Percentiles rank a stretch among this genome's conserved stretches.
These are phyloP conservation scores for Oxystoma pomonae DNA, from an alignment of 2,888 invertebrate species.

Conservation along the genomic window DNA sequence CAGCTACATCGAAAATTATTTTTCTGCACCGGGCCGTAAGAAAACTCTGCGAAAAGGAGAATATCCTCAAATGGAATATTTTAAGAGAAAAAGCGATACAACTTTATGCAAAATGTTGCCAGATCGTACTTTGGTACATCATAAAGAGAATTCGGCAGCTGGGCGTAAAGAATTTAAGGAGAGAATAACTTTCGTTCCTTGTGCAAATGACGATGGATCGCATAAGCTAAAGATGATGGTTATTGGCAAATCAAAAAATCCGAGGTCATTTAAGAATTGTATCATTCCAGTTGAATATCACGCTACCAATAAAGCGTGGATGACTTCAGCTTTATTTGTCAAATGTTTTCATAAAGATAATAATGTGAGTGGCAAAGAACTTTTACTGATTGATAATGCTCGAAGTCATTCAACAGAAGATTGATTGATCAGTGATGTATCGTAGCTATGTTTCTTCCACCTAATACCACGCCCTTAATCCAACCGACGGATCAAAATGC, in stretches of 20 bases:
- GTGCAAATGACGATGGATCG: neutral
- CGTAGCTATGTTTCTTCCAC: slow-evolving; percentile 15
- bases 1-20: too few species aligned
- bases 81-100: too few species aligned
- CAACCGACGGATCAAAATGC: slow-evolving; percentile 19
- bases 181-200: slow-evolving; percentile 5
- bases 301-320: neutral
- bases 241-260: slow-evolving; percentile 1
- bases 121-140: slow-evolving; percentile 5
- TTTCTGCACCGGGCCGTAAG: too few species aligned
- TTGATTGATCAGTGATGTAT: slow-evolving; percentile 16
- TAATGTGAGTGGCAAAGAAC: slow-evolving; percentile 3
- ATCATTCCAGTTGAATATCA: slow-evolving; percentile 1
- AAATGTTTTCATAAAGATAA: slow-evolving; percentile 1
- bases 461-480: slow-evolving; percentile 19
- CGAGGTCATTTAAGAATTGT: slow-evolving; percentile 1
- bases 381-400: slow-evolving; percentile 17
- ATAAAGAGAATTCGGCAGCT: slow-evolving; percentile 3
- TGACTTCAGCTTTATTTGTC: slow-evolving; percentile 2
- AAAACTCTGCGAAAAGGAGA: too few species aligned
- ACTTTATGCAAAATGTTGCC: slow-evolving; percentile 11
- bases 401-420: slow-evolving; percentile 12
- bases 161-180: too few species aligned
- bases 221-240: slow-evolving; percentile 1
- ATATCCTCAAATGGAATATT: too few species aligned